Base-by-base conservation (phyloP, 1,140 invertebrate species). In the Thaumetopoea pityocampa region DNA sequence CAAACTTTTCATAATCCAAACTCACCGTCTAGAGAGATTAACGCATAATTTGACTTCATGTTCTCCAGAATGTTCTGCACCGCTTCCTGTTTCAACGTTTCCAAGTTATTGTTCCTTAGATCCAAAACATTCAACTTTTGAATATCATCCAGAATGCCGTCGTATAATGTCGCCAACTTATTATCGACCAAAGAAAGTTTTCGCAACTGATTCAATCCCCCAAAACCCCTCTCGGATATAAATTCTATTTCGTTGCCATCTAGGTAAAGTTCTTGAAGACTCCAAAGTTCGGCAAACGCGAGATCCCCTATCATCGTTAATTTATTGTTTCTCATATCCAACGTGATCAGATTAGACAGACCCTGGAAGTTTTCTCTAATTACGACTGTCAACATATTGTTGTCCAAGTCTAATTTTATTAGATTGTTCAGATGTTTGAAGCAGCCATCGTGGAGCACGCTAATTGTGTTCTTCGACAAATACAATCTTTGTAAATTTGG, bases 211-310 rank as follows among this genome's bases (percentile, higher is more conserved):
- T 86, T 88, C 67, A 94, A 82, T 4, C 92, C 92, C 3, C 89
- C 87, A 29, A 95, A 89, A 16, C 92, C 93, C 32, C 89, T 87
- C 23, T 90, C 89, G 6, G 89, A 89, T 42, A 95, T 89, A 58
- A 85, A 83, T 72, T 83, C 76, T 72, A 86, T 77, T 51, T 88
- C 86, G 80, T 95, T 95, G 28, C 88, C 87, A 59, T 92, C 92
- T 50, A 96, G 77, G 47, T 92, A 88, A 54, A 96, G 85, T 53
- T 93, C 91, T 42, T 89, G 85, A 1, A 95, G 73, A 59, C 72
- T 90, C 89, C 65, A 89, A 77, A 94, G 86, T 73, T 94, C 92
- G 0, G 89, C 86, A 67, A 95, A 95, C 2, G 89, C 90, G 27
- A 89, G 86, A 26, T 93, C 91, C 2, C 90, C 91, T 46, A 95